phyloP scores from a whole-genome alignment of 2,888 invertebrate species.

The Drosophila birchii region DNA sequence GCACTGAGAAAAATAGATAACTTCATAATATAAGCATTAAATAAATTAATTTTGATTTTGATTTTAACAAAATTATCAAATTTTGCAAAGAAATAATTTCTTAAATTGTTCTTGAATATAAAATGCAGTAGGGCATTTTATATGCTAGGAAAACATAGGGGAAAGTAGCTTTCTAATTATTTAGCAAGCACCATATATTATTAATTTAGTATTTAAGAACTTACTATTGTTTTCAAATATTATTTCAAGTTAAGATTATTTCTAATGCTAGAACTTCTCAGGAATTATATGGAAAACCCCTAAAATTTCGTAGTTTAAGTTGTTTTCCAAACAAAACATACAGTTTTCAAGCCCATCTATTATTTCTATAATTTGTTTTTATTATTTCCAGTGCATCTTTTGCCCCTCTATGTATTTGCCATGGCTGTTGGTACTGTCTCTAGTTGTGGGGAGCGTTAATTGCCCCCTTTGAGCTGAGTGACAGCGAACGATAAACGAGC shows the following conservation, averaged over 20 bases:
- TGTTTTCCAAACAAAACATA: neutral
- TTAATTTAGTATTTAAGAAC: too few relatives aligned
- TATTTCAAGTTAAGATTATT: neutral
- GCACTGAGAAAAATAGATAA: neutral
- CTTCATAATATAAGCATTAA: too few relatives aligned
- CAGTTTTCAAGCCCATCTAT: too few relatives aligned
- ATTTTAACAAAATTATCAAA: too few relatives aligned
- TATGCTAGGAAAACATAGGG: too few relatives aligned
- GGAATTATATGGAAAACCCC: neutral
- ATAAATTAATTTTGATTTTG: neutral
- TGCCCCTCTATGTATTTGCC: slow-evolving; percentile 21
- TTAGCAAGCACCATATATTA: too few relatives aligned
- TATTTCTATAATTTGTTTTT: neutral
- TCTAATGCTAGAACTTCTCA: neutral
- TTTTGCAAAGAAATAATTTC: too few relatives aligned
- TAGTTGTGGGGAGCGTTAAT: slow-evolving; percentile 68
- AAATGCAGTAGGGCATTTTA: too few relatives aligned
- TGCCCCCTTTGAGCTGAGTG: slow-evolving; percentile 79
- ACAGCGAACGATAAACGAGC: slow-evolving; percentile 77
- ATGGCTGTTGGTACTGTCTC: slow-evolving; percentile 30
- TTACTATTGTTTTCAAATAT: neutral
- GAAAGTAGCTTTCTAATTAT: too few relatives aligned
- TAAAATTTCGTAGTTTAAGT: too few relatives aligned
- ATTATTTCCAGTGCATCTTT: neutral
- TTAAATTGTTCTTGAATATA: too few relatives aligned